Base-by-base conservation (phyloP, 2,888 invertebrate species). In the Blera fallax region DNA sequence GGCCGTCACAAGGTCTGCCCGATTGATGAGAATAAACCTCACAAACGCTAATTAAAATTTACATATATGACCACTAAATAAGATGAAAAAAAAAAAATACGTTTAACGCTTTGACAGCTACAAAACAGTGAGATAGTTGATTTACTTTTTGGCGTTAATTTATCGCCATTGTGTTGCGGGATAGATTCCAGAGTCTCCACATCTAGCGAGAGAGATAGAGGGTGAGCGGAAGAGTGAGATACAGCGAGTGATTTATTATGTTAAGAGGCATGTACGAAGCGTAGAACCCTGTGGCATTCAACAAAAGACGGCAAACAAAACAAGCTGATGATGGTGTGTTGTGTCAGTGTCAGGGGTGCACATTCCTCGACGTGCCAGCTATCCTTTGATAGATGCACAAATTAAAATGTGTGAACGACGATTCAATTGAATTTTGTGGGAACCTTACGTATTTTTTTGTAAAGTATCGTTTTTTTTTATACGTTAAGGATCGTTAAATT, bases 401-500 rank as follows among this genome's bases (percentile, higher is more conserved):
- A 40, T 16, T 45, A 27, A 43, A 58, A 32, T 50, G 50, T 58
- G 16, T 8, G 58, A 34, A 14, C 3, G 50, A 27, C 29, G 21
- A 24, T 24, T 24, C 50, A 29, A 65, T 21, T 45, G n/a, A 37
- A n/a, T 14, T 37, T n/a, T 72, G 50, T 60, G 72, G 72, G 60
- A 50, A 60, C 43, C 10, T 7, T n/a, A n/a, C 10, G 10, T 29
- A 2, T 14, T 10, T 16, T 43, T 16, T 43, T 7, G 48, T 16
- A 18, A 5, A 34, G 7, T 37, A 37, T 37, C 8, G 2, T 32
- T 29, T 29, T 24, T 32, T 29, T 29, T 52, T 29, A 16, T n/a
- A 11, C 6, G 43, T 64, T 40, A 18, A 48, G 58, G 52, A 72
- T 82, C 72, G 72, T 81, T 76, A 73, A 62, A 73, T 65, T 73